Percentiles rank a stretch among this genome's conserved stretches.
phyloP scores from a whole-genome alignment of 2,797 vertebrate species.

The Propithecus deckenii region DNA sequence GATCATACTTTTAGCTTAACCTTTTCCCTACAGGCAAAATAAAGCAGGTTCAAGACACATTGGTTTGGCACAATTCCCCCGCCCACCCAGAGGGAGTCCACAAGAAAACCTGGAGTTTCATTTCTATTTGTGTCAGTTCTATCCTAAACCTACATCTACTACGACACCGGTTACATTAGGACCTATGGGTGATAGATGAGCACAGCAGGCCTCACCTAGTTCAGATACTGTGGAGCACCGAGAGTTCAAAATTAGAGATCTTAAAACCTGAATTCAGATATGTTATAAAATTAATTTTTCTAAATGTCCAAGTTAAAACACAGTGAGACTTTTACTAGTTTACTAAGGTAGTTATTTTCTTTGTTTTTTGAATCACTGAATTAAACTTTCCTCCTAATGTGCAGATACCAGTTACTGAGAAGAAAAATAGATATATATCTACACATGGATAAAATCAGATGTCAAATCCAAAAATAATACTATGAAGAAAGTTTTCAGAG shows the following conservation, averaged over 20 bases:
- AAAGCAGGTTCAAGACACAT: background rate
- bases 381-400: background rate
- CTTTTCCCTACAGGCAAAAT: background rate
- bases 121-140: background rate
- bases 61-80: background rate
- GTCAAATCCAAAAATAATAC: background rate
- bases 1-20: background rate
- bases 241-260: background rate
- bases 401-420: background rate
- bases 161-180: background rate
- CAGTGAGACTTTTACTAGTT: background rate
- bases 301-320: background rate
- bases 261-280: background rate
- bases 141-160: background rate
- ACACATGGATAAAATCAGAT: background rate
- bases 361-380: background rate
- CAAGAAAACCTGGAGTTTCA: background rate
- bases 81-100: background rate
- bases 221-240: background rate
- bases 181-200: background rate
- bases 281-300: slow-evolving; percentile 8
- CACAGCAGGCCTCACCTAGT: background rate
- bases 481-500: background rate
- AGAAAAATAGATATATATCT: background rate
- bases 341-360: background rate